Evolutionary conservation across 2,113 vertebrate species (phyloP).

Genomic region (Cacatua alba): DNA sequence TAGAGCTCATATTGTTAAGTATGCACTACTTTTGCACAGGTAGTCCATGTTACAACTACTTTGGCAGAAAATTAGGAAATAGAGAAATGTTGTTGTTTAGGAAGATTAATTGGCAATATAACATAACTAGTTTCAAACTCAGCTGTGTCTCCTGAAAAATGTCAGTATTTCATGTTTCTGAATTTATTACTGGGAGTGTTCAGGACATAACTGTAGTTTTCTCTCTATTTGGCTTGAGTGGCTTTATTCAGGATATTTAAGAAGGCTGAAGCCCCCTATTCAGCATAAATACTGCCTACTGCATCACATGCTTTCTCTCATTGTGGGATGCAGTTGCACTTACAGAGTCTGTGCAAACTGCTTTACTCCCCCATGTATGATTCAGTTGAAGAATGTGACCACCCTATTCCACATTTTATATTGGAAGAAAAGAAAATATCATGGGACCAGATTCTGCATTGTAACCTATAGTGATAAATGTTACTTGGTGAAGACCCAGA

Average conservation of each 20-base stretch:
- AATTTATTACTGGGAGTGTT: background rate
- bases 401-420: background rate
- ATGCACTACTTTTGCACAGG: background rate
- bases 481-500: background rate
- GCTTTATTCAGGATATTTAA: background rate
- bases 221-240: background rate
- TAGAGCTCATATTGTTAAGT: background rate
- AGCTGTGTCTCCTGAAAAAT: background rate
- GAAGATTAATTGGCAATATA: background rate
- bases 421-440: background rate
- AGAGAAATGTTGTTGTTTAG: background rate
- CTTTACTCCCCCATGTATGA: background rate
- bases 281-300: fast-evolving
- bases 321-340: background rate
- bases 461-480: background rate
- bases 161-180: background rate
- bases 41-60: background rate
- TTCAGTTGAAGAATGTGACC: background rate
- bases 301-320: fast-evolving
- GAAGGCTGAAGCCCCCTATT: background rate
- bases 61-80: conserved; percentile 7
- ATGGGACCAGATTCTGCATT: background rate
- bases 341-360: background rate
- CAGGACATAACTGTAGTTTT: background rate
- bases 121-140: background rate